A percentile compares a stretch with the other conserved stretches of the same genome.
These are phyloP conservation scores for Accipiter fasciatus DNA, from an alignment of 2,797 vertebrate genomes.

Conservation along the genomic window DNA sequence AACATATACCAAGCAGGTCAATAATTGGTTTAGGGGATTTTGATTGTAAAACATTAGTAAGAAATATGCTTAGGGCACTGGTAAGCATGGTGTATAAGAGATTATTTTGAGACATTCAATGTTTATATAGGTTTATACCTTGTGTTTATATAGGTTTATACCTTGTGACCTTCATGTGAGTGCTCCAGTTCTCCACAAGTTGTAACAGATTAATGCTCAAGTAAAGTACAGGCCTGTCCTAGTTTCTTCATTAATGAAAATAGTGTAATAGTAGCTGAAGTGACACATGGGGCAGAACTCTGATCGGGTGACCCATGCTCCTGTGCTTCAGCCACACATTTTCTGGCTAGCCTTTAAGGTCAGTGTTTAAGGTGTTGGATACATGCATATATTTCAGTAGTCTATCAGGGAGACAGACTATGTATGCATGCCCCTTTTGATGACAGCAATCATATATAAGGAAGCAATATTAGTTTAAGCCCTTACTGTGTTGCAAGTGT, in stretches of 20 bases:
- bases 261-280: neutral
- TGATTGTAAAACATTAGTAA: neutral
- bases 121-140: neutral
- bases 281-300: neutral
- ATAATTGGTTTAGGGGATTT: neutral
- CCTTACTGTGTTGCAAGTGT: neutral
- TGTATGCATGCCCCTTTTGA: neutral
- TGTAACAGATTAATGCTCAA: neutral
- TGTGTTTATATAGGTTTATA: neutral
- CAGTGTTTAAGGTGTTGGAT: neutral
- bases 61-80: neutral
- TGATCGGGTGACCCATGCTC: neutral
- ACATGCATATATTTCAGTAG: neutral
- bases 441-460: neutral
- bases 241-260: constrained; percentile 4
- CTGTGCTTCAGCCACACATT: neutral
- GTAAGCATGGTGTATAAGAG: neutral
- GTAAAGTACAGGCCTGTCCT: neutral
- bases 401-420: neutral
- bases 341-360: neutral
- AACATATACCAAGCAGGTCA: neutral
- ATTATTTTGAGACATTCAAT: neutral
- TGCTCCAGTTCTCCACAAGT: neutral
- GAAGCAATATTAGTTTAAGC: neutral
- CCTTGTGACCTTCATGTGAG: neutral